phyloP scores from a whole-genome alignment of 2,113 vertebrate genomes.

The Anas platyrhynchos region DNA sequence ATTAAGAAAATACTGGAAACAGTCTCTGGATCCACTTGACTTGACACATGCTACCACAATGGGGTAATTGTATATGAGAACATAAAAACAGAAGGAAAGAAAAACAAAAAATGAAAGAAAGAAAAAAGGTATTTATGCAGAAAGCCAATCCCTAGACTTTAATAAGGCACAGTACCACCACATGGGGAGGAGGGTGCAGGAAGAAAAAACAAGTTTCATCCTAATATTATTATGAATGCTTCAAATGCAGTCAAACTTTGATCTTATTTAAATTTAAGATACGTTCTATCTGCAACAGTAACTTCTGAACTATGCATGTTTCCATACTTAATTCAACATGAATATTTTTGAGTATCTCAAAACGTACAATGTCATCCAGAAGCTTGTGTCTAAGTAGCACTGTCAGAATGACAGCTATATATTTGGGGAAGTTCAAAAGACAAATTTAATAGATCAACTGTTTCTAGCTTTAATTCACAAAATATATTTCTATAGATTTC shows the following conservation, averaged over 20 bases:
- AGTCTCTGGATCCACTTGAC: background rate
- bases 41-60: constrained; percentile 9
- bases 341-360: constrained; percentile 6
- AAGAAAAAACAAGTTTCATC: background rate
- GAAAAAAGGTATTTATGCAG: background rate
- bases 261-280: constrained; percentile 62
- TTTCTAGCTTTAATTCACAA: background rate
- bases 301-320: constrained; percentile 1
- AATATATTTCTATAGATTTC: background rate
- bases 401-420: background rate
- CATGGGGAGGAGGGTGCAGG: background rate
- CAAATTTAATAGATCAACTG: background rate
- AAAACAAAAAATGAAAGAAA: background rate
- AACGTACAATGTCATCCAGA: background rate
- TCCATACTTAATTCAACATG: background rate
- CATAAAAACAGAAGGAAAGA: constrained; percentile 4
- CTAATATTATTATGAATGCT: constrained; percentile 46
- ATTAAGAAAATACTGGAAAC: constrained; percentile 11
- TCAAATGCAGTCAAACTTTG: constrained; percentile 51
- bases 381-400: background rate
- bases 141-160: constrained; percentile 40
- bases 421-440: background rate
- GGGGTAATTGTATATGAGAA: background rate
- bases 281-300: constrained; percentile 23
- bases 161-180: constrained; percentile 33